A percentile compares a stretch with the other conserved stretches of the same genome.
phyloP scores from a whole-genome alignment of 2,113 vertebrate species.

The Seriola rivoliana region DNA sequence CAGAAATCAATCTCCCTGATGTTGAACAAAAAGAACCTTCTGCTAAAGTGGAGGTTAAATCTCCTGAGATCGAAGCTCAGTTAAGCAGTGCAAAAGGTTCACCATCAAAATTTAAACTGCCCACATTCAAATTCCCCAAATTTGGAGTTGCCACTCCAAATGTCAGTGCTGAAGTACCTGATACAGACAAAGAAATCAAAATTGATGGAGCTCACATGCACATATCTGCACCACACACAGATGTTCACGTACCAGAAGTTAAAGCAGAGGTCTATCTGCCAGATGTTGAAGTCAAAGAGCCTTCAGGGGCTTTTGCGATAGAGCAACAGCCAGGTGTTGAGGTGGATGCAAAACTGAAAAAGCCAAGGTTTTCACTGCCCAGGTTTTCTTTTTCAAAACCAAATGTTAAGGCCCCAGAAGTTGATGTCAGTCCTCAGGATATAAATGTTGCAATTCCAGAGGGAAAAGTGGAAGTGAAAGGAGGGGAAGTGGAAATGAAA shows the following conservation, averaged over 20 bases:
- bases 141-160: constrained; percentile 36
- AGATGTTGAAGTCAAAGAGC: constrained; percentile 42
- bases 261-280: constrained; percentile 40
- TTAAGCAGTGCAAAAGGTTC: constrained; percentile 30
- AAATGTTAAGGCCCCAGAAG: constrained; percentile 55
- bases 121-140: constrained; percentile 60
- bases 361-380: constrained; percentile 67
- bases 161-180: constrained; percentile 15
- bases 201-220: constrained; percentile 33
- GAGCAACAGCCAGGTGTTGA: constrained; percentile 49
- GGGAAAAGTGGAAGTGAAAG: constrained; percentile 49
- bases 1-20: constrained; percentile 35
- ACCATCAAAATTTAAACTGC: constrained; percentile 63
- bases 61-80: constrained; percentile 25
- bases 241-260: constrained; percentile 15
- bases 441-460: constrained; percentile 48
- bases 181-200: constrained; percentile 39
- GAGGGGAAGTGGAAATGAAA: constrained; percentile 31
- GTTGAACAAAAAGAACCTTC: constrained; percentile 27
- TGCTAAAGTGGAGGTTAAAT: constrained; percentile 40
- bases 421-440: constrained; percentile 45
- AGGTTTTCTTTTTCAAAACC: constrained; percentile 76
- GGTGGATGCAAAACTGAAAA: constrained; percentile 71
- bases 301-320: constrained; percentile 13
- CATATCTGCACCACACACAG: not conserved